Conservation (phyloP, 2,888 invertebrate species). For the Melinaea menophilus region DNA sequence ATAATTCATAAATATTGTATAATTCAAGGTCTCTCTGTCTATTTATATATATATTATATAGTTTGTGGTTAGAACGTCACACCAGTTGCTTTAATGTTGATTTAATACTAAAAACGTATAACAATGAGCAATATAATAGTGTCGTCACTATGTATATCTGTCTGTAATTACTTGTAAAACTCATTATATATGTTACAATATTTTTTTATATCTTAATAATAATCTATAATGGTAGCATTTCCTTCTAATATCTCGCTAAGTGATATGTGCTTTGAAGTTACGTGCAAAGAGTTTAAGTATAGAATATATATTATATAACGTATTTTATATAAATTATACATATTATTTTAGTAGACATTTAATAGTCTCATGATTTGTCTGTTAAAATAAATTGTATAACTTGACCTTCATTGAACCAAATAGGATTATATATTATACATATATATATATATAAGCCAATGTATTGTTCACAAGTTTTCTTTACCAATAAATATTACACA, state of each 20-base stretch:
- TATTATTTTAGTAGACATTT: background rate
- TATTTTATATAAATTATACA: background rate
- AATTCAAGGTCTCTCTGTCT: too few relatives aligned
- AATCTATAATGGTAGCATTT: constrained; percentile 17
- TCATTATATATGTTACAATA: background rate
- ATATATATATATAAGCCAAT: background rate
- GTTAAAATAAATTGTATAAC: too few relatives aligned
- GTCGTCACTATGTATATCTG: background rate
- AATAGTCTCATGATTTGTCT: background rate
- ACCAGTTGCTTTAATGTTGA: background rate
- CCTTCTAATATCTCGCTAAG: constrained; percentile 4
- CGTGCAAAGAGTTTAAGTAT: background rate
- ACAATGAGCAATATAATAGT: background rate
- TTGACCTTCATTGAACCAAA: too few relatives aligned
- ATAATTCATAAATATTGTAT: too few relatives aligned
- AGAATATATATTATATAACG: too few relatives aligned
- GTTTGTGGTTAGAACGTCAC: background rate
- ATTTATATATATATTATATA: background rate
- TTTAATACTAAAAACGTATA: background rate
- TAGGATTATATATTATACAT: too few relatives aligned
- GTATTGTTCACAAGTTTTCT: background rate
- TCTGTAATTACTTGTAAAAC: background rate
- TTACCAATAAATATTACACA: background rate
- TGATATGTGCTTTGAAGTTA: constrained; percentile 3
- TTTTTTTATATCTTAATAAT: constrained; percentile 15